phyloP scores from a whole-genome alignment of 2,797 vertebrate species.

The Aulostomus chinensis region DNA sequence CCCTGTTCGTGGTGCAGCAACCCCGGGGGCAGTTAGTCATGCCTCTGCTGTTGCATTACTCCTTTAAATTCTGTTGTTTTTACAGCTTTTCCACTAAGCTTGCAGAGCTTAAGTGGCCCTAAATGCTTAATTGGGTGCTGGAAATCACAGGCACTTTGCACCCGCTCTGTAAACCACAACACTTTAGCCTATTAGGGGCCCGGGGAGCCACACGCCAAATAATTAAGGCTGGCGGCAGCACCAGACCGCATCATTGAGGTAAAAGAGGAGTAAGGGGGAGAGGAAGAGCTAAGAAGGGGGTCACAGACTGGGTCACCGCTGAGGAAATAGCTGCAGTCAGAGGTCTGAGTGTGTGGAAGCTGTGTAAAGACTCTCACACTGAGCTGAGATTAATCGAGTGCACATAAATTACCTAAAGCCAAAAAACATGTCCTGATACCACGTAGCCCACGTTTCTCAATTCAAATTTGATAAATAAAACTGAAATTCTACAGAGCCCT shows the following conservation, averaged over 20 bases:
- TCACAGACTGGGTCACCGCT: conserved; percentile 45
- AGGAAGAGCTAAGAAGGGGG: conserved; percentile 23
- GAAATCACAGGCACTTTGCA: conserved; percentile 82
- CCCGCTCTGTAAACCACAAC: conserved; percentile 78
- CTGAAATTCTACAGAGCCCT: no score
- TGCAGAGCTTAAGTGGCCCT: conserved; percentile 75
- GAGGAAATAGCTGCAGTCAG: conserved; percentile 39
- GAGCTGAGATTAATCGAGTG: no score
- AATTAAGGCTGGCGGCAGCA: conserved; percentile 77
- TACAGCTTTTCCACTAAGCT: conserved; percentile 73
- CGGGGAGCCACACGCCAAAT: conserved; percentile 69
- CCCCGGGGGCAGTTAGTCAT: conserved; percentile 48
- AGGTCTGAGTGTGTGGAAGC: conserved; percentile 15
- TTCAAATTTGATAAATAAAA: no score
- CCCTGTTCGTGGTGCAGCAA: conserved; percentile 10
- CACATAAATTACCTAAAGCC: no score
- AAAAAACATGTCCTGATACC: no score
- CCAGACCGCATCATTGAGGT: conserved; percentile 58
- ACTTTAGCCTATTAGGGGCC: conserved; percentile 75
- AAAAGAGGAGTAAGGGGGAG: conserved; percentile 29
- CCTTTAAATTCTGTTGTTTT: conserved; percentile 56
- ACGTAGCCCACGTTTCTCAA: no score
- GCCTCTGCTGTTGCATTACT: conserved; percentile 43
- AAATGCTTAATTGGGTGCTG: conserved; percentile 81
- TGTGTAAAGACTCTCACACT: no score